Conservation (phyloP, 53 echinoderm and acorn worm genomes). For the Luidia sarsii region DNA sequence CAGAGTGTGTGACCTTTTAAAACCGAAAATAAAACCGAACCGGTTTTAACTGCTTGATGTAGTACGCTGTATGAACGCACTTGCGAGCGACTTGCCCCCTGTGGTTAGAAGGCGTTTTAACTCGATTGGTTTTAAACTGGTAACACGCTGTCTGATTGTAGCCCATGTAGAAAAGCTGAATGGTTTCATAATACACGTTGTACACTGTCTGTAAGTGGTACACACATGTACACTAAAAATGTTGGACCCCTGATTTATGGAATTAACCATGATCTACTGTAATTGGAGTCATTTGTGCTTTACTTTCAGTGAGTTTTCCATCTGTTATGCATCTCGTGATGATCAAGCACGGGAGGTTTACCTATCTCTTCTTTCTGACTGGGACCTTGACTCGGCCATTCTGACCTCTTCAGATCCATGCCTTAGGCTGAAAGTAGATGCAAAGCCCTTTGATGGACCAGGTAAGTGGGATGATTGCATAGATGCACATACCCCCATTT, state of each 20-base stretch:
- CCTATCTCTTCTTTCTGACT: conserved; percentile 94
- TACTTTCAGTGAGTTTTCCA: conserved; percentile 85
- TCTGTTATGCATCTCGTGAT: conserved; percentile 93
- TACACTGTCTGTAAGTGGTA: too few species aligned
- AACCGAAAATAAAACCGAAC: too few species aligned
- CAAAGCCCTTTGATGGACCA: conserved; percentile 98
- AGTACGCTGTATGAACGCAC: too few species aligned
- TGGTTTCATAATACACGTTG: too few species aligned
- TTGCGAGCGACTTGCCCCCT: too few species aligned
- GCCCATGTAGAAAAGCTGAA: too few species aligned
- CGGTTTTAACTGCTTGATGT: too few species aligned
- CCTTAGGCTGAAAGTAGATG: conserved; percentile 91
- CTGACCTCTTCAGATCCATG: conserved; percentile 95
- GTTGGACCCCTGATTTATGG: background rate
- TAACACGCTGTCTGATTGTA: too few species aligned
- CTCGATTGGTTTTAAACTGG: too few species aligned
- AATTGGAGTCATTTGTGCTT: background rate
- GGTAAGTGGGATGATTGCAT: conserved; percentile 51
- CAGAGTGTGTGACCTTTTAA: too few species aligned
- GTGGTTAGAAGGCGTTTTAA: too few species aligned
- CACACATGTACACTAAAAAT: too few species aligned
- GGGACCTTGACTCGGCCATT: conserved; percentile 98
- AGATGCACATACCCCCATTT: background rate
- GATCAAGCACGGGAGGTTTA: conserved; percentile 92
- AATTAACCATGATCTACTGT: background rate